phyloP scores from a whole-genome alignment of 1,140 invertebrate genomes.

The Conopomorpha cramerella region DNA sequence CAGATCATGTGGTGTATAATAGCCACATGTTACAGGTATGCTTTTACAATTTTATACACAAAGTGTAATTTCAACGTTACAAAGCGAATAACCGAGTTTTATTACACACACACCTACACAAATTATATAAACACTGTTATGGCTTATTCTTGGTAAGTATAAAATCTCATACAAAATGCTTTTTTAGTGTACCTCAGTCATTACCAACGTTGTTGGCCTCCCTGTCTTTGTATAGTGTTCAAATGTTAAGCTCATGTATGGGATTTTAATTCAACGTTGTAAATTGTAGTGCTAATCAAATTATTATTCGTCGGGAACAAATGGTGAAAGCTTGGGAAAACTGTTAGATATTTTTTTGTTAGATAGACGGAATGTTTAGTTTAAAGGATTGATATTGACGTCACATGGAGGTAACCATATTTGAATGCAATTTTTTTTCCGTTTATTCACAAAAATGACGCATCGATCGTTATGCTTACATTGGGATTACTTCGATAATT shows the following conservation, averaged over 20 bases:
- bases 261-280: conserved; percentile 50
- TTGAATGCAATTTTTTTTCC: not conserved
- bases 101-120: too few relatives aligned
- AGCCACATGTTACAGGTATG: too few relatives aligned
- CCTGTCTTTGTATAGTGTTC: too few relatives aligned
- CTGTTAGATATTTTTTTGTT: not conserved
- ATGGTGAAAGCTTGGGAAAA: conserved; percentile 34
- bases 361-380: not conserved
- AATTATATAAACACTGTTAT: conserved; percentile 43
- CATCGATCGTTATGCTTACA: too few relatives aligned
- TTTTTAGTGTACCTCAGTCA: conserved; percentile 15
- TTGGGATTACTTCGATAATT: too few relatives aligned
- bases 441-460: conserved; percentile 7
- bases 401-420: too few relatives aligned
- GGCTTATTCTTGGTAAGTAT: conserved; percentile 44
- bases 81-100: too few relatives aligned
- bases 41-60: too few relatives aligned
- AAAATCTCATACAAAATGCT: conserved; percentile 24
- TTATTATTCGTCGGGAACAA: conserved; percentile 47
- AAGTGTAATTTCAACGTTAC: too few relatives aligned
- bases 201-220: too few relatives aligned
- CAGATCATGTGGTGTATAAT: too few relatives aligned
- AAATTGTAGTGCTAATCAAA: conserved; percentile 52
- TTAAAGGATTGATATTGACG: not conserved
- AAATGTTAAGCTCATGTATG: conserved; percentile 27